These are phyloP conservation scores for Neotoxoptera formosana DNA, from an alignment of 1,140 invertebrate species.

Conservation along the genomic window DNA sequence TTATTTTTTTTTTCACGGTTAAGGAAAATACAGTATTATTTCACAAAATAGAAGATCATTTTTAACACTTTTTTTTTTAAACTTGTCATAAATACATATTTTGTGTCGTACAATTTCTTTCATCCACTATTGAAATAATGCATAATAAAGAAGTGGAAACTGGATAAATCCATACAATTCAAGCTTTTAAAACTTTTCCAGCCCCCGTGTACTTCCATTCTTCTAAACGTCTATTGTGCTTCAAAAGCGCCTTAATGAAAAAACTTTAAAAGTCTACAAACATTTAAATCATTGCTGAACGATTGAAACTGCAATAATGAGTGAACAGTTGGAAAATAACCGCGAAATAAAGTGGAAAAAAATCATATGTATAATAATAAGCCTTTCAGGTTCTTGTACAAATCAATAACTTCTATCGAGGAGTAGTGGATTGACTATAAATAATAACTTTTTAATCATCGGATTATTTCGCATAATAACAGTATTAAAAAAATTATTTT, in stretches of 20 bases:
- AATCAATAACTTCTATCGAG: slow-evolving; percentile 9
- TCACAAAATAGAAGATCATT: not conserved
- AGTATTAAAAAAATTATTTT: not conserved
- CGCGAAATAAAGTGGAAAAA: not conserved
- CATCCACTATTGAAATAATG: not conserved
- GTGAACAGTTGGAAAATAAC: not conserved
- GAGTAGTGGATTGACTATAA: not conserved
- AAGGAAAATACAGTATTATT: not conserved
- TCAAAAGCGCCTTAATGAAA: slow-evolving; percentile 20
- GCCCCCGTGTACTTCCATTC: not conserved
- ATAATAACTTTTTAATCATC: slow-evolving; percentile 1
- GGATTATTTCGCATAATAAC: not conserved
- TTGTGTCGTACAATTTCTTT: not conserved
- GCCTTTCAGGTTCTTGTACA: not conserved
- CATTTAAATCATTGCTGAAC: not conserved
- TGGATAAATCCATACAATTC: slow-evolving; percentile 22
- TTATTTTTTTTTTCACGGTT: not conserved
- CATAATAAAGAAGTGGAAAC: not conserved
- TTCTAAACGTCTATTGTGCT: not conserved
- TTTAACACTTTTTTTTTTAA: not conserved
- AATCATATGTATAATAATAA: not conserved
- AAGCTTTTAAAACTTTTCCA: slow-evolving; percentile 33
- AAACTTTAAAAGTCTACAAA: slow-evolving; percentile 21
- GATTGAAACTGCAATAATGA: slow-evolving; percentile 24
- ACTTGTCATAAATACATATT: slow-evolving; percentile 4